These are phyloP conservation scores for Pseudorectes ferrugineus DNA, from an alignment of 2,113 vertebrate species.

Conservation along the genomic window DNA sequence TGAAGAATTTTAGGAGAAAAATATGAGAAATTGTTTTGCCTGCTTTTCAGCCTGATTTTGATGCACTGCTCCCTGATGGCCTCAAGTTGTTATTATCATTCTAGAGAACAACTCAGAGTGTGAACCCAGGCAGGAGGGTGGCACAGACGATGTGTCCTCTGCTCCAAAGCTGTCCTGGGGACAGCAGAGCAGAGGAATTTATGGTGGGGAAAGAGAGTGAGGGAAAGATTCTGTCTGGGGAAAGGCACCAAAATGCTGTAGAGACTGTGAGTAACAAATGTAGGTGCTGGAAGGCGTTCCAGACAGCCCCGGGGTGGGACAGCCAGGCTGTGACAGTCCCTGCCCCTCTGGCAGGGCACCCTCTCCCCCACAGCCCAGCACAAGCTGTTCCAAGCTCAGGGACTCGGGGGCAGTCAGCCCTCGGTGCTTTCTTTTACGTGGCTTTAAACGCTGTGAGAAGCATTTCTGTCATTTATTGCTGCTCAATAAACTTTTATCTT, in stretches of 20 bases:
- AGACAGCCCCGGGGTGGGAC: not conserved
- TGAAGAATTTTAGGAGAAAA: not conserved
- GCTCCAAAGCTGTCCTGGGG: not conserved
- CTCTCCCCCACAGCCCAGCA: not conserved
- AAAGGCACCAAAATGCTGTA: not conserved
- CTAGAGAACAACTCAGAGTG: fast-evolving
- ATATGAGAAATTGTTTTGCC: not conserved
- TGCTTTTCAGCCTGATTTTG: not conserved
- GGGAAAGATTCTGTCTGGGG: not conserved
- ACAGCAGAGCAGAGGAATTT: not conserved
- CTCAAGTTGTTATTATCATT: not conserved
- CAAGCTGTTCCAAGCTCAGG: not conserved
- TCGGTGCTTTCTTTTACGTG: not conserved
- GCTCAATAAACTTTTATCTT: constrained; percentile 66
- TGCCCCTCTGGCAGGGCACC: not conserved
- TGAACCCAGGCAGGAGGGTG: not conserved
- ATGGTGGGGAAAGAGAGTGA: not conserved
- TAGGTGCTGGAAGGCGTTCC: not conserved
- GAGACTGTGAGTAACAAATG: not conserved
- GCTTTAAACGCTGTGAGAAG: constrained; percentile 42
- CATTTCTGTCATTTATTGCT: constrained; percentile 53
- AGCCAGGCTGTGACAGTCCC: not conserved
- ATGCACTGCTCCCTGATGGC: not conserved
- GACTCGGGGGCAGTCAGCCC: not conserved
- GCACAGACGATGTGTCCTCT: not conserved